Evolutionary conservation across 2,113 vertebrate species (phyloP), one percentile per base, ranked within the genome.

Genomic region (Cettia cetti): DNA sequence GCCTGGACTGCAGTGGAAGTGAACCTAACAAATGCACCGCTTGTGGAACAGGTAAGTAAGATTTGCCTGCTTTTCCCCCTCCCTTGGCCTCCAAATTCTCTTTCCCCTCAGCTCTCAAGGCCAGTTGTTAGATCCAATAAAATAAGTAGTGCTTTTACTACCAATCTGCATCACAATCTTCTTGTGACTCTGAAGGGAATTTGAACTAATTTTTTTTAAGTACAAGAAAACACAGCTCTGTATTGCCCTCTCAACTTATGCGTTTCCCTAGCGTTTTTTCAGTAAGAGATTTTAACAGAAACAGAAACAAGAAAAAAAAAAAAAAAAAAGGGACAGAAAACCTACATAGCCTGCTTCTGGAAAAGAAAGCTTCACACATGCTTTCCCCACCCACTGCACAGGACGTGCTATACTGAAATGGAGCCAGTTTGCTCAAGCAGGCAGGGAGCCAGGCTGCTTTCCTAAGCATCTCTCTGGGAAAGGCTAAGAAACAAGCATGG

Each of bases 11-110:
- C 94, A 96, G 64, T 40, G 98, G 98, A 66, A 98, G 97, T 28
- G 98, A 98, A 37, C 98, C 98, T 45, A 97, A 98, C 90, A 98
- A 97, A 95, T 99, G 99, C 63, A 99, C 97, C 31, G 66, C 97
- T 74, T 99, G 99, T 92, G 97, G 98, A 86, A 97, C 47, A 98
- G 99, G 99, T 99, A 97, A 96, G 96, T 39, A 39, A 78, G 15
- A 49, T 37, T 90, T 81, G 27, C 15, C 13, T n/a, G 18, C 7
- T 70, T 82, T 81, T 72, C 2, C 49, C 70, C 12, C 6, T 57
- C 83, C 9, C 18, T 81, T 70, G 54, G 42, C 49, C 27, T 92
- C 22, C 42, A 70, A n/a, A 18, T 71, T 76, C 26, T 20, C 27
- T n/a, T 14, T 57, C 35, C 44, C 11, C 22, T 70, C 8, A 75